Percentiles rank a stretch among this genome's conserved stretches.
These are phyloP conservation scores for Petrophora chlorosata DNA, from an alignment of 2,888 invertebrate species.

Conservation along the genomic window DNA sequence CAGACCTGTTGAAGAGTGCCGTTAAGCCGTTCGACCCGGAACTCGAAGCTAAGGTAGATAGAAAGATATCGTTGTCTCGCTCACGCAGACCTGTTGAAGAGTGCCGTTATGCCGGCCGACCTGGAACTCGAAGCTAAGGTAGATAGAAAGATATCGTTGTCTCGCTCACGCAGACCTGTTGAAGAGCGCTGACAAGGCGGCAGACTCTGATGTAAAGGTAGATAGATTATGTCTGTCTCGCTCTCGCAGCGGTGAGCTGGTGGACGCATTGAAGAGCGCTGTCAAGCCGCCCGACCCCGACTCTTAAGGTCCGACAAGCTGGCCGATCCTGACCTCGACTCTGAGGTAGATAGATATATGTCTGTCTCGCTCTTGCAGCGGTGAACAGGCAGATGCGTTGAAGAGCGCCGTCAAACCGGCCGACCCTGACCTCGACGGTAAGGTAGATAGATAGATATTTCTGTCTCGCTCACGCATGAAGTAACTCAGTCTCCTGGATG, in stretches of 20 bases:
- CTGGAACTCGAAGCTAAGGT: constrained; percentile 87
- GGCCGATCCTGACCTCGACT: no score
- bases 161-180: background rate
- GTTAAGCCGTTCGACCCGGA: constrained; percentile 83
- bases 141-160: constrained; percentile 4
- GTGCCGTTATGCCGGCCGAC: constrained; percentile 83
- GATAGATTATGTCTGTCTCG: background rate
- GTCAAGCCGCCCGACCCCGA: constrained; percentile 89
- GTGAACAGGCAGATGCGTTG: constrained; percentile 91
- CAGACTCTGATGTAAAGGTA: constrained; percentile 87
- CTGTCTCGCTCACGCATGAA: background rate
- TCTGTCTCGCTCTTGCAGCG: no score
- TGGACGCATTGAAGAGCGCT: constrained; percentile 93
- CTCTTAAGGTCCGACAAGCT: no score
- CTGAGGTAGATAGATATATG: no score
- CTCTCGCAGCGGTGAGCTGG: constrained; percentile 85
- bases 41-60: constrained; percentile 85
- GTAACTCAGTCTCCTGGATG: no score
- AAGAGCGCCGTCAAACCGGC: constrained; percentile 81
- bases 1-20: constrained; percentile 71
- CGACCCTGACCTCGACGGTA: constrained; percentile 86
- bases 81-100: constrained; percentile 37
- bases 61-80: no score
- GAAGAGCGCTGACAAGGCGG: constrained; percentile 80
- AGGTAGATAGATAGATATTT: constrained; percentile 73